A percentile compares a stretch with the other conserved stretches of the same genome.
Evolutionary conservation across 2,888 invertebrate species (phyloP).

Genomic region (Acanthosepion esculentum): DNA sequence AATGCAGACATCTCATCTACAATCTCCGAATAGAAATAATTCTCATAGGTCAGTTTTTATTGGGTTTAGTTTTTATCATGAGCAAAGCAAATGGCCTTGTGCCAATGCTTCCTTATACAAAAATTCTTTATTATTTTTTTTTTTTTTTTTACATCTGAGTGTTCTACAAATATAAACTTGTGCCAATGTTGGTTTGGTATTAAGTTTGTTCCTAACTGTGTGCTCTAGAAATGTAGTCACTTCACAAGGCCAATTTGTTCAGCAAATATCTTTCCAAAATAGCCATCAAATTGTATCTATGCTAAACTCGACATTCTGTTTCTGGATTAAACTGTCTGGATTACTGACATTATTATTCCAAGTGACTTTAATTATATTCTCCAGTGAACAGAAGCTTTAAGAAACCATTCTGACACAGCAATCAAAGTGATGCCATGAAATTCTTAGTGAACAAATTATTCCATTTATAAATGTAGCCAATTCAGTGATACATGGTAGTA

Average conservation of each 20-base stretch:
- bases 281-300: background rate
- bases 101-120: too few species aligned
- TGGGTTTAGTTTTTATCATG: too few species aligned
- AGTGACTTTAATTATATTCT: conserved; percentile 16
- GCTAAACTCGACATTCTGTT: background rate
- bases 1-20: too few species aligned
- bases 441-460: background rate
- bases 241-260: background rate
- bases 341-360: background rate
- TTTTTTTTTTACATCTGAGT: background rate
- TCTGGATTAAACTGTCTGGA: background rate
- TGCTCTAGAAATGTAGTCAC: background rate
- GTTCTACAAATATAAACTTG: background rate
- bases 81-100: too few species aligned
- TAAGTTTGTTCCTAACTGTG: too few species aligned
- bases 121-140: too few species aligned
- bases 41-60: too few species aligned
- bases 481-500: too few species aligned
- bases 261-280: background rate
- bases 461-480: background rate
- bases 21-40: too few species aligned
- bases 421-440: background rate
- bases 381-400: background rate
- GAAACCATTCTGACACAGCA: background rate
- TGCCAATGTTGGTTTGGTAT: background rate